Conservation (phyloP, 64 coral and sea anemone species). For the Stichodactyla helianthus region DNA sequence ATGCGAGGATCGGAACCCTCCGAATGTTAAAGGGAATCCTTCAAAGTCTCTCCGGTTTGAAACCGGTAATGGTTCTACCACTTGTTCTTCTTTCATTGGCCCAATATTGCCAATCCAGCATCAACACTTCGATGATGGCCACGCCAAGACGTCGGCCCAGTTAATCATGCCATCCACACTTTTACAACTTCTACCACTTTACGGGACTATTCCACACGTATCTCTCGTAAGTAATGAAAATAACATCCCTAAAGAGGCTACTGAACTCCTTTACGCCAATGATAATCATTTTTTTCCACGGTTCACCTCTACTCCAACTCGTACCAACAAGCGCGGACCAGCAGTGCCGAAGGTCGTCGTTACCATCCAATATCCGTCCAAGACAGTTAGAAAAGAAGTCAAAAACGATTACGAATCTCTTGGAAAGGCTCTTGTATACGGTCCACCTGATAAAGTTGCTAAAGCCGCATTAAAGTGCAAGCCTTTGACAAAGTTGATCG, state of each 20-base stretch:
- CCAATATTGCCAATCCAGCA: too few species aligned
- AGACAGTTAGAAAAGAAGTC: constrained; percentile 36
- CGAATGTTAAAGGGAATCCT: neutral
- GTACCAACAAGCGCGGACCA: neutral
- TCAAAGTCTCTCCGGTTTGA: neutral
- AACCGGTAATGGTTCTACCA: neutral
- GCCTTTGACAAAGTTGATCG: constrained; percentile 25
- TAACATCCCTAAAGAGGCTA: neutral
- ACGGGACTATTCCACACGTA: neutral
- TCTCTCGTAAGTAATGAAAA: too few species aligned
- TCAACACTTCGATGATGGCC: too few species aligned
- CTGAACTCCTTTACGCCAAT: neutral
- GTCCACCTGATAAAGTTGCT: constrained; percentile 16
- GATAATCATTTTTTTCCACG: neutral
- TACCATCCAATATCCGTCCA: constrained; percentile 31
- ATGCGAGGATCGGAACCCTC: neutral
- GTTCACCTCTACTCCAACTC: neutral
- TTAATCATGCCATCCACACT: too few species aligned
- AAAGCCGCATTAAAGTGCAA: constrained; percentile 22
- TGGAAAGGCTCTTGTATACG: constrained; percentile 5
- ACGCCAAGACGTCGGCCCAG: too few species aligned
- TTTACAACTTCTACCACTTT: neutral
- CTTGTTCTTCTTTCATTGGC: too few species aligned
- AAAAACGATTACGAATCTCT: constrained; percentile 3
- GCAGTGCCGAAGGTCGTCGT: constrained; percentile 6